A percentile compares a stretch with the other conserved stretches of the same genome.
Conservation (phyloP, 2,797 vertebrate species). For the Falco naumanni region DNA sequence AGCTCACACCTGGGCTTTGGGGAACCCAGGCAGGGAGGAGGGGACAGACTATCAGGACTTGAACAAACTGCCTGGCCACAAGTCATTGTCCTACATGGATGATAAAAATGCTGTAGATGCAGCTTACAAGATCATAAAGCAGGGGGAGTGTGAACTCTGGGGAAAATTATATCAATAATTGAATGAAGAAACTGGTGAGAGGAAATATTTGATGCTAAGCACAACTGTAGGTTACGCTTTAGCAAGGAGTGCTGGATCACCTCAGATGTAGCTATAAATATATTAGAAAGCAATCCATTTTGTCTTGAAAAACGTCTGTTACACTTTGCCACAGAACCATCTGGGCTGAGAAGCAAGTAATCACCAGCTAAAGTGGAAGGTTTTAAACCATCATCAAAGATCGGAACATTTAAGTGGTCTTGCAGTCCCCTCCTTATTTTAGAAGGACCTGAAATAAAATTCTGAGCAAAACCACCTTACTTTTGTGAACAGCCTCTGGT, state of each 20-base stretch:
- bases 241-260: not conserved
- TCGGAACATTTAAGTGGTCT: not conserved
- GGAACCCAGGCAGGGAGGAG: not conserved
- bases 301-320: not conserved
- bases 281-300: not conserved
- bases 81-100: not conserved
- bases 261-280: not conserved
- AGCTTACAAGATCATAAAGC: not conserved
- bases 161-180: not conserved
- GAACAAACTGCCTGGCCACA: not conserved
- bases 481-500: slow-evolving; percentile 9
- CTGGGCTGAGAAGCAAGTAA: not conserved
- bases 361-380: not conserved
- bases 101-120: not conserved
- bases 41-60: not conserved
- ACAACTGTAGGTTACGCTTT: not conserved
- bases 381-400: not conserved
- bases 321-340: not conserved
- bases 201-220: not conserved
- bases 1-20: not conserved
- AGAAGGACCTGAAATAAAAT: not conserved
- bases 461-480: not conserved
- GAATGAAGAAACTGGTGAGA: not conserved
- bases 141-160: not conserved
- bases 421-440: not conserved